Conservation (phyloP, 2,888 invertebrate genomes). For the Creontiades dilutus region DNA sequence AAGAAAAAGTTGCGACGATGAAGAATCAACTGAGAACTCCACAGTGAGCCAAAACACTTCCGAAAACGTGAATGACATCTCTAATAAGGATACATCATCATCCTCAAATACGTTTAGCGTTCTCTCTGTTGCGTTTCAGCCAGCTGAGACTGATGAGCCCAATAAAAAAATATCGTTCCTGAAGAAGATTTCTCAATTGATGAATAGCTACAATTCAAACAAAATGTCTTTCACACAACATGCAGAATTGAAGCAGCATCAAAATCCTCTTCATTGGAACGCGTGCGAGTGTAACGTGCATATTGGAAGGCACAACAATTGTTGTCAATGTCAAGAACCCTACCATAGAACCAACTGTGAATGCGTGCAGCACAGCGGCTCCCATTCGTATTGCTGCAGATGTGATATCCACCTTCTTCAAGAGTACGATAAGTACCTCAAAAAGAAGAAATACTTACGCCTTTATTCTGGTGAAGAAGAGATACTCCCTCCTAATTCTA, state of each 20-base stretch:
- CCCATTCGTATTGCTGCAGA: conserved; percentile 47
- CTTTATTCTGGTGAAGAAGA: neutral
- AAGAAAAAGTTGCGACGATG: neutral
- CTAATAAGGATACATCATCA: neutral
- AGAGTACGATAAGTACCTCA: conserved; percentile 51
- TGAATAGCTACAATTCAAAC: conserved; percentile 26
- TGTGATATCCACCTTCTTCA: conserved; percentile 38
- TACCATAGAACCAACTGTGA: conserved; percentile 41
- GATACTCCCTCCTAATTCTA: neutral
- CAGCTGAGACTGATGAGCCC: neutral
- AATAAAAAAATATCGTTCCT: conserved; percentile 14
- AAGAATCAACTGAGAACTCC: neutral
- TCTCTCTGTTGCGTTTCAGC: conserved; percentile 16
- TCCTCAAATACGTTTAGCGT: neutral
- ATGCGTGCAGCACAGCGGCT: conserved; percentile 36
- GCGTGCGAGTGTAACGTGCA: conserved; percentile 51
- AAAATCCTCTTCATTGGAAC: neutral
- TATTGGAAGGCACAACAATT: conserved; percentile 43
- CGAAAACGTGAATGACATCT: neutral
- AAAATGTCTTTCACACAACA: neutral
- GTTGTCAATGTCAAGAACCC: conserved; percentile 50
- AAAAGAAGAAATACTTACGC: conserved; percentile 48
- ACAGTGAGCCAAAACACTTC: neutral
- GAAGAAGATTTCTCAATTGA: neutral
- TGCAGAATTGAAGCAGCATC: neutral